These are phyloP conservation scores for Nyctereutes procyonoides DNA, from an alignment of 2,113 vertebrate genomes.

Conservation along the genomic window DNA sequence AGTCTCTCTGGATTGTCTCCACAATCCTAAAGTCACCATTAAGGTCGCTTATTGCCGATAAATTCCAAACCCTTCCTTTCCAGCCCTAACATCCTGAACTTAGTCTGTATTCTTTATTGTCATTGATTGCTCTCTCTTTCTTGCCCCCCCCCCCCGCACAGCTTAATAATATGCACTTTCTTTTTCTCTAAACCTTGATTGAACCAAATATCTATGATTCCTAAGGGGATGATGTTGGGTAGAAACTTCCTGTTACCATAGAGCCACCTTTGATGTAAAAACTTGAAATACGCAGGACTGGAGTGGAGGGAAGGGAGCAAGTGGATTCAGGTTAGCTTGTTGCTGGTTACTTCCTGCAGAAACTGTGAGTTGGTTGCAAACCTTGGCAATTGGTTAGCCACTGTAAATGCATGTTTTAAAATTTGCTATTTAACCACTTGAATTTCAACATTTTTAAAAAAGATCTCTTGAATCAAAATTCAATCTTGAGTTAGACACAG, in stretches of 20 bases:
- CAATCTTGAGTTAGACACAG: background rate
- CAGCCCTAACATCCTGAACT: background rate
- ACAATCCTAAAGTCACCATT: background rate
- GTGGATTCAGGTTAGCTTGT: background rate
- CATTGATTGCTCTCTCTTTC: too few relatives aligned
- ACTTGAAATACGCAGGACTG: background rate
- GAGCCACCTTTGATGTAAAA: background rate
- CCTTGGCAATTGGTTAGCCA: background rate
- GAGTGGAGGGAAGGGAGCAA: background rate
- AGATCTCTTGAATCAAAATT: background rate
- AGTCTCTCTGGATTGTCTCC: background rate
- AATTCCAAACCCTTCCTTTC: conserved; percentile 29
- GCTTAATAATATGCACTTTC: background rate
- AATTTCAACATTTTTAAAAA: background rate
- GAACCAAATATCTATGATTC: background rate
- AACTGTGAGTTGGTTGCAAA: background rate
- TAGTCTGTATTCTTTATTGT: background rate
- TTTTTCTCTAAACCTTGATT: background rate
- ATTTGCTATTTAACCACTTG: background rate
- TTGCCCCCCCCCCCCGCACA: background rate
- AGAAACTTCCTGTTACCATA: background rate
- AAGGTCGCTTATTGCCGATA: background rate
- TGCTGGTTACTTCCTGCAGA: background rate
- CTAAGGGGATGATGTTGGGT: background rate
- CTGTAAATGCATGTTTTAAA: background rate